phyloP scores from a whole-genome alignment of 2,888 invertebrate species.

The Thecophora atra region DNA sequence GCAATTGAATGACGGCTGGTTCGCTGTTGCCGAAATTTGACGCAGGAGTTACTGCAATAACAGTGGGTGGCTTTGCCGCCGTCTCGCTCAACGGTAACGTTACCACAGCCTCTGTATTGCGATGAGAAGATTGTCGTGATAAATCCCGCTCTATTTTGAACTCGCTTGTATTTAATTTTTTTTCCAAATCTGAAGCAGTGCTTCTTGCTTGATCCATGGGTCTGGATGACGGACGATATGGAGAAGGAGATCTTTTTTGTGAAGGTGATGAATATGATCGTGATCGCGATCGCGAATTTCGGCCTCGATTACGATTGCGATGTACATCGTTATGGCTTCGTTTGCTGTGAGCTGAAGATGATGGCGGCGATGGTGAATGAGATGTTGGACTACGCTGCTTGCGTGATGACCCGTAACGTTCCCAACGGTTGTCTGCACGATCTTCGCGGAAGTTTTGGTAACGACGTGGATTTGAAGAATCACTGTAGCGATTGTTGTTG shows the following conservation, averaged over 20 bases:
- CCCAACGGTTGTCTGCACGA: conserved; percentile 44
- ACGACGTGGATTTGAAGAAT: conserved; percentile 20
- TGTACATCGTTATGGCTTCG: conserved; percentile 39
- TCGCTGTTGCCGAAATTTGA: conserved; percentile 41
- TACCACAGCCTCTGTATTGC: conserved; percentile 51
- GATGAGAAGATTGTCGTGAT: conserved; percentile 28
- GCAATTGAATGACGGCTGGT: conserved; percentile 63
- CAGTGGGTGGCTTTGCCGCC: conserved; percentile 61
- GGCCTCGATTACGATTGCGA: conserved; percentile 40
- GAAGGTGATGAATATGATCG: conserved; percentile 45
- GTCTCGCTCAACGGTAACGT: conserved; percentile 52
- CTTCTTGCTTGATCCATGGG: conserved; percentile 39
- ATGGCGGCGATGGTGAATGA: conserved; percentile 44
- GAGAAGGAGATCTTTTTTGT: conserved; percentile 17
- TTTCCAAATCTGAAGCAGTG: conserved; percentile 40
- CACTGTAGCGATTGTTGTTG: conserved; percentile 17
- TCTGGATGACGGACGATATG: conserved; percentile 20
- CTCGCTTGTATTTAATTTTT: conserved; percentile 35
- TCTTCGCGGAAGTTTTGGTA: conserved; percentile 51
- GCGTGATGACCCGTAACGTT: conserved; percentile 32
- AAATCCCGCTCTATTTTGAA: conserved; percentile 26
- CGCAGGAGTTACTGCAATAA: conserved; percentile 51
- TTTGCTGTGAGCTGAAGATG: conserved; percentile 36
- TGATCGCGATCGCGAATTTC: conserved; percentile 47
- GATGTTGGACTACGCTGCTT: conserved; percentile 43